These are phyloP conservation scores for Chloroclysta siterata DNA, from an alignment of 2,888 invertebrate genomes.

Conservation along the genomic window DNA sequence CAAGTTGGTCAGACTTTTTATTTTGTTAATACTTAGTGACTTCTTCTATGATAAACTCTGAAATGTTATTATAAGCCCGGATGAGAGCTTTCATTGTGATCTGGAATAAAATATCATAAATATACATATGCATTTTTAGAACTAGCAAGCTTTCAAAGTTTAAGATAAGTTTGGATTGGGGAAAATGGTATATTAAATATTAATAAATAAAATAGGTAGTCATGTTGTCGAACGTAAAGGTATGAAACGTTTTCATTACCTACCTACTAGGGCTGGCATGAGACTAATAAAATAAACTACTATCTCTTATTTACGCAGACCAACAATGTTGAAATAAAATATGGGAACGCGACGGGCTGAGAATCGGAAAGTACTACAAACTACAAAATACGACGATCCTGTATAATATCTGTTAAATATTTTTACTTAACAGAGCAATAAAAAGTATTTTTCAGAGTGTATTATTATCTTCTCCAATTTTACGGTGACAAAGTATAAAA, in stretches of 20 bases:
- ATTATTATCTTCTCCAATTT: constrained; percentile 34
- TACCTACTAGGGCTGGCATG: too few species aligned
- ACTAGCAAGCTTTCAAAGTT: too few species aligned
- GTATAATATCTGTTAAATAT: constrained; percentile 21
- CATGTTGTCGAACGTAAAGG: too few species aligned
- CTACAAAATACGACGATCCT: constrained; percentile 15
- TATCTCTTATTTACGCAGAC: background rate
- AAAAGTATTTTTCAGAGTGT: constrained; percentile 27
- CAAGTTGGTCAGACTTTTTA: constrained; percentile 14
- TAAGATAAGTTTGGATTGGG: too few species aligned
- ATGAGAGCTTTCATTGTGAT: background rate
- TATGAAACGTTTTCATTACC: too few species aligned
- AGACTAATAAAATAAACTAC: background rate
- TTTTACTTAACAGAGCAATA: constrained; percentile 33
- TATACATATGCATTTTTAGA: too few species aligned
- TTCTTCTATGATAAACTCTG: background rate
- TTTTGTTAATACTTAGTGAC: background rate
- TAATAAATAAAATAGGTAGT: too few species aligned
- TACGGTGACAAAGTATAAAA: constrained; percentile 38
- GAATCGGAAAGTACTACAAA: constrained; percentile 17
- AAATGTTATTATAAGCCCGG: background rate
- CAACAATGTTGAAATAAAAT: background rate
- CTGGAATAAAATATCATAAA: background rate
- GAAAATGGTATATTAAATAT: too few species aligned
- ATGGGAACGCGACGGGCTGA: background rate